Conservation (phyloP, 2,113 vertebrate genomes). For the Ceuthmochares aereus region DNA sequence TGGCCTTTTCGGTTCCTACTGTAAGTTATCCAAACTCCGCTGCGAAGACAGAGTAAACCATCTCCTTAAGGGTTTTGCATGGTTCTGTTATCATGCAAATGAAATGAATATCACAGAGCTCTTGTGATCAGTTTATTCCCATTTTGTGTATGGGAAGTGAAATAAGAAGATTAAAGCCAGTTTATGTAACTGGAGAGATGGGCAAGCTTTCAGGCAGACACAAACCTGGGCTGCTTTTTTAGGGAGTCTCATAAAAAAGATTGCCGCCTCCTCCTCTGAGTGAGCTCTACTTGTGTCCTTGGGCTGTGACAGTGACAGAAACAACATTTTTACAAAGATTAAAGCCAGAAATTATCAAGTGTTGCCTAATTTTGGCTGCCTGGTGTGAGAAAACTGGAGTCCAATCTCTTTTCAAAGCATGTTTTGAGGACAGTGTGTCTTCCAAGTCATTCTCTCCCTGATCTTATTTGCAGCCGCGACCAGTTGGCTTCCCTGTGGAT, state of each 20-base stretch:
- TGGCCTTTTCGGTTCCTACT: not conserved
- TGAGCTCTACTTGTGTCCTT: not conserved
- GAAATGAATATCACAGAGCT: conserved; percentile 11
- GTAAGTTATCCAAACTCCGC: not conserved
- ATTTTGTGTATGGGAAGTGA: conserved; percentile 14
- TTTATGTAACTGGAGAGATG: conserved; percentile 18
- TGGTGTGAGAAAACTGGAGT: not conserved
- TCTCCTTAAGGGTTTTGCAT: not conserved
- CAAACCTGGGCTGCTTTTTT: not conserved
- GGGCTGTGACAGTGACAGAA: not conserved
- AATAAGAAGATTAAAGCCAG: conserved; percentile 23
- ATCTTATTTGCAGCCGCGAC: not conserved
- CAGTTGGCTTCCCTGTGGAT: not conserved
- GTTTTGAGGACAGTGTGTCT: not conserved
- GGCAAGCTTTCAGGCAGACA: not conserved
- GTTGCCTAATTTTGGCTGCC: not conserved
- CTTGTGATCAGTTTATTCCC: conserved; percentile 23
- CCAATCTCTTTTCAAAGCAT: not conserved
- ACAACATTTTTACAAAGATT: not conserved
- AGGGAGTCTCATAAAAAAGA: not conserved
- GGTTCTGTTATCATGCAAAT: not conserved
- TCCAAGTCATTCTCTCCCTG: not conserved
- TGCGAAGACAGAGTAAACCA: not conserved
- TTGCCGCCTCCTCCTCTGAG: not conserved
- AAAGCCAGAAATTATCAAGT: not conserved